A percentile compares a stretch with the other conserved stretches of the same genome.
phyloP scores from a whole-genome alignment of 2,888 invertebrate species.

The Phlogophora meticulosa region DNA sequence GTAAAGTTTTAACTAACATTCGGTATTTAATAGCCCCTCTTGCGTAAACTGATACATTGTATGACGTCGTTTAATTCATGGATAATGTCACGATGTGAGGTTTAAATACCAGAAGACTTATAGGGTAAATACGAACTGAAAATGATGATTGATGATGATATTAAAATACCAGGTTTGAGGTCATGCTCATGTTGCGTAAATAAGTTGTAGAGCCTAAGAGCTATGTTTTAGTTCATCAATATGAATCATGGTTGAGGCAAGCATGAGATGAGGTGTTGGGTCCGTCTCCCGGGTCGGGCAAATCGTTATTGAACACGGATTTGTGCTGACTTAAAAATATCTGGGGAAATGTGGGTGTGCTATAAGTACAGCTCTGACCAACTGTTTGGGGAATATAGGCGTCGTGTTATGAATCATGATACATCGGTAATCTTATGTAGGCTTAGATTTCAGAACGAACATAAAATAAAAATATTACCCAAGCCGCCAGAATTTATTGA shows the following conservation, averaged over 20 bases:
- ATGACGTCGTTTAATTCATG: constrained; percentile 31
- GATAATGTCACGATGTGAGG: constrained; percentile 44
- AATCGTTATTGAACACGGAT: no score
- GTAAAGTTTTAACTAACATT: constrained; percentile 67
- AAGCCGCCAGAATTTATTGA: constrained; percentile 26
- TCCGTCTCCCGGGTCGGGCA: no score
- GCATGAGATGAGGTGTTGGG: no score
- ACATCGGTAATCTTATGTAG: background rate
- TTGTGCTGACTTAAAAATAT: no score
- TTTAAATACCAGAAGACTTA: constrained; percentile 44
- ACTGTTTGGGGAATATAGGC: no score
- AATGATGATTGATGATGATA: constrained; percentile 47
- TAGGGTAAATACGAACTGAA: constrained; percentile 44
- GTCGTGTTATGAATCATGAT: background rate
- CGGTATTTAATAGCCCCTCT: constrained; percentile 57
- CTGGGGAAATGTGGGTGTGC: no score
- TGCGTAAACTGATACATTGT: constrained; percentile 58
- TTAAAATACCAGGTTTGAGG: constrained; percentile 28
- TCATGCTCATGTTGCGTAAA: constrained; percentile 13
- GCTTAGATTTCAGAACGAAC: constrained; percentile 9
- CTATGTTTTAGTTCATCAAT: no score
- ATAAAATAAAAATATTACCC: constrained; percentile 26
- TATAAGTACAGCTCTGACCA: no score
- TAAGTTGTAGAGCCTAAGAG: background rate
- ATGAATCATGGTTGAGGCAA: no score